A percentile compares a stretch with the other conserved stretches of the same genome.
Conservation (phyloP, 2,113 vertebrate species). For the Myiopsitta monachus region DNA sequence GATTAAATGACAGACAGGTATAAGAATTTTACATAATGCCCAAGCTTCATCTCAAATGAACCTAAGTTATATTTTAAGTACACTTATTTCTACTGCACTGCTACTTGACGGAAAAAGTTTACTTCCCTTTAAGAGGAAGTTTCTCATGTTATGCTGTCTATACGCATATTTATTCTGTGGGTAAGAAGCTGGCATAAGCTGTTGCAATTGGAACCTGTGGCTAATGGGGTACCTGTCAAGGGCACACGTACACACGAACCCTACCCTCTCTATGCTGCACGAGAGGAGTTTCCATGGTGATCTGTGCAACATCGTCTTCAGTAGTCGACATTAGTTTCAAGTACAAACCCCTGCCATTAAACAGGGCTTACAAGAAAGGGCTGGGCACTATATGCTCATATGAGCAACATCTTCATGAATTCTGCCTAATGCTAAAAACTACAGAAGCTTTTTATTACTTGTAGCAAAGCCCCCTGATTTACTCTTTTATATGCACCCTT, state of each 20-base stretch:
- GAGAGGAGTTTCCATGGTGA: background rate
- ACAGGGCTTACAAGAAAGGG: background rate
- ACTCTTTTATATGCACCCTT: background rate
- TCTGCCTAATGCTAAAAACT: background rate
- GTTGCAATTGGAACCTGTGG: background rate
- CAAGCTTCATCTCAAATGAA: background rate
- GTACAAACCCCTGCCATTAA: background rate
- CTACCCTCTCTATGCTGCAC: background rate
- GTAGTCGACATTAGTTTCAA: background rate
- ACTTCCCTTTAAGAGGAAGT: background rate
- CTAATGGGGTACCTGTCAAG: background rate
- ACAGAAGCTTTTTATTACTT: background rate
- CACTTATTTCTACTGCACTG: background rate
- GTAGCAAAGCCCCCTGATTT: background rate
- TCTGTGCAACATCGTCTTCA: background rate
- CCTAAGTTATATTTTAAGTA: background rate
- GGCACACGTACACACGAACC: background rate
- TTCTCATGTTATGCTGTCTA: background rate
- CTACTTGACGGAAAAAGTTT: background rate
- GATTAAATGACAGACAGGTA: background rate
- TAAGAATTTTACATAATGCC: background rate
- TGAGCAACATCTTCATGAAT: background rate
- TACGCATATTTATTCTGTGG: background rate
- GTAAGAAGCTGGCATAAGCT: background rate
- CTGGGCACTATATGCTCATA: background rate